These are phyloP conservation scores for Siderastrea radians DNA, from an alignment of 92 coral and sea anemone species.

Conservation along the genomic window DNA sequence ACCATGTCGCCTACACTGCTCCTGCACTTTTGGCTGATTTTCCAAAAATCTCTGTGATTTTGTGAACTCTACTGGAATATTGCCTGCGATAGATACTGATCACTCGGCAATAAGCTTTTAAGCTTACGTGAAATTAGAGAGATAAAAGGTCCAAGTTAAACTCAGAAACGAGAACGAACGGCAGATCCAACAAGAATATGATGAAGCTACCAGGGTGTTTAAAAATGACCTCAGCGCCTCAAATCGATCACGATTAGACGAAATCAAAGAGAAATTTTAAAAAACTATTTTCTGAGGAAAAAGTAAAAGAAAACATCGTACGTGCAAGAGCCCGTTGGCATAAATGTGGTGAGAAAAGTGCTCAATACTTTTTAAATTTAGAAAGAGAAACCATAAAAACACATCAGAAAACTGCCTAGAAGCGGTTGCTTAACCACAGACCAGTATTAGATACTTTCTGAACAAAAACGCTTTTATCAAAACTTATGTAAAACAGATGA, in stretches of 20 bases:
- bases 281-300: background rate
- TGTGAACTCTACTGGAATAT: background rate
- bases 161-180: background rate
- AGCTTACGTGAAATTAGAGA: no score
- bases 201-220: background rate
- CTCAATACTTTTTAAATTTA: no score
- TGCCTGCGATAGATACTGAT: background rate
- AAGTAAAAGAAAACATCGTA: background rate
- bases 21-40: background rate
- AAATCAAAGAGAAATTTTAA: background rate
- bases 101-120: background rate
- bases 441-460: no score
- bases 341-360: no score
- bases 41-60: constrained; percentile 8
- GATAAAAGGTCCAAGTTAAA: background rate
- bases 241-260: background rate
- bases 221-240: background rate
- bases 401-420: no score
- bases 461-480: no score
- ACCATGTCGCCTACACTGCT: background rate
- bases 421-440: no score
- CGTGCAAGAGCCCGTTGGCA: no score
- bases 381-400: no score
- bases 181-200: background rate
- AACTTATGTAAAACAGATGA: no score